A percentile compares a stretch with the other conserved stretches of the same genome.
Evolutionary conservation across 1,140 invertebrate species (phyloP).

Genomic region (Tribolium madens): DNA sequence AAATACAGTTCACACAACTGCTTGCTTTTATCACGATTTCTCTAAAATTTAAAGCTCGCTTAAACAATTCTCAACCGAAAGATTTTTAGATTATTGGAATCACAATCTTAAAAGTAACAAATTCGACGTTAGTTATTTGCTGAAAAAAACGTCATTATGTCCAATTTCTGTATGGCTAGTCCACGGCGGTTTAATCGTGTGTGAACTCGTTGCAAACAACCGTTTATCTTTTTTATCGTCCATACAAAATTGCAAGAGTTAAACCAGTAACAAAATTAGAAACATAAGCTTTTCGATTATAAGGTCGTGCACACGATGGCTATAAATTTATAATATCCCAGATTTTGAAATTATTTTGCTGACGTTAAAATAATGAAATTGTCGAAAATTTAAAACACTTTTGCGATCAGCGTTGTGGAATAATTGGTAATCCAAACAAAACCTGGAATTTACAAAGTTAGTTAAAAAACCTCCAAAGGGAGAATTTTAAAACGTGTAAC

Average conservation of each 20-base stretch:
- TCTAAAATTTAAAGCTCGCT: not conserved
- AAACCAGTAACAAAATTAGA: slow-evolving; percentile 3
- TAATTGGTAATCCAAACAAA: slow-evolving; percentile 12
- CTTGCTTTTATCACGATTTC: not conserved
- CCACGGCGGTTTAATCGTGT: slow-evolving; percentile 2
- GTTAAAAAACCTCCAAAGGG: not conserved
- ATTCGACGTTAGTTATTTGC: not conserved
- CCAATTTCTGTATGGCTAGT: not conserved
- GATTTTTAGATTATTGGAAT: too few relatives aligned
- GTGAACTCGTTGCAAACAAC: not conserved
- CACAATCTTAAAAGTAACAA: not conserved
- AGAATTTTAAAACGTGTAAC: not conserved
- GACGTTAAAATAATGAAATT: slow-evolving; percentile 34
- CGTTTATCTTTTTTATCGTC: slow-evolving; percentile 17
- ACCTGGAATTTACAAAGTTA: not conserved
- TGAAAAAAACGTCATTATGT: not conserved
- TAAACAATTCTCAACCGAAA: too few relatives aligned
- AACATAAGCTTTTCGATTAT: slow-evolving; percentile 15
- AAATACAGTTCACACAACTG: not conserved
- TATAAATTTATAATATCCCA: slow-evolving; percentile 13
- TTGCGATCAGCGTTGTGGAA: slow-evolving; percentile 13
- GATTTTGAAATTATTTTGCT: slow-evolving; percentile 30
- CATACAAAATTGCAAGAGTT: slow-evolving; percentile 6
- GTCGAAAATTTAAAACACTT: slow-evolving; percentile 30
- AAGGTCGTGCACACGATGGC: not conserved